Conservation (phyloP, 1,140 invertebrate species). For the Adoxophyes honmai region DNA sequence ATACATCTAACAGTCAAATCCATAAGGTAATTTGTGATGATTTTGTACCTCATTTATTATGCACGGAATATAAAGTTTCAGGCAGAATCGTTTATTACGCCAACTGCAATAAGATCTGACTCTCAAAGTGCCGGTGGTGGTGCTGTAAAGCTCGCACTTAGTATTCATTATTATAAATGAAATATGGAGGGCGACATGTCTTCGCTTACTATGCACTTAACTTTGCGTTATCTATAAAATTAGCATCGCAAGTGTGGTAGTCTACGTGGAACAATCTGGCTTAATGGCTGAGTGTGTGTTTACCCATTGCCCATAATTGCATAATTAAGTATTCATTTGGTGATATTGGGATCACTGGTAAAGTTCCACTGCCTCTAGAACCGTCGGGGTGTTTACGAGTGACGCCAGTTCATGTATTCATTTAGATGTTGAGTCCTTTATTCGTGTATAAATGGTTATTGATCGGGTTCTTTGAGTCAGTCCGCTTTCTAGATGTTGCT, state of each 20-base stretch:
- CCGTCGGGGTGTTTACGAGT: conserved; percentile 7
- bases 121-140: conserved; percentile 51
- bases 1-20: conserved; percentile 75
- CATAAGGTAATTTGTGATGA: conserved; percentile 74
- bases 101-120: conserved; percentile 66
- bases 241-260: conserved; percentile 43
- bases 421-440: not conserved
- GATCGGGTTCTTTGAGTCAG: not conserved
- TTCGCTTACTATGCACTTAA: conserved; percentile 48
- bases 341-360: conserved; percentile 6
- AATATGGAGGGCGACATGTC: conserved; percentile 39
- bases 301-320: not conserved
- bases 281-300: not conserved
- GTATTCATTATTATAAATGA: conserved; percentile 54
- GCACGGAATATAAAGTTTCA: conserved; percentile 74
- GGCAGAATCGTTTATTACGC: conserved; percentile 52
- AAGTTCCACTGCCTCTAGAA: conserved; percentile 4
- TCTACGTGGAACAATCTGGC: conserved; percentile 1
- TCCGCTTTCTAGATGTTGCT: not conserved
- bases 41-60: conserved; percentile 76
- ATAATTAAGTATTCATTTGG: conserved; percentile 13
- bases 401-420: not conserved
- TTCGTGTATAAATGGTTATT: conserved; percentile 13
- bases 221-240: conserved; percentile 57
- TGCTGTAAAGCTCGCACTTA: conserved; percentile 29